Percentiles rank a stretch among this genome's conserved stretches.
phyloP scores from a whole-genome alignment of 2,888 invertebrate species.

The Ophion ellenae region DNA sequence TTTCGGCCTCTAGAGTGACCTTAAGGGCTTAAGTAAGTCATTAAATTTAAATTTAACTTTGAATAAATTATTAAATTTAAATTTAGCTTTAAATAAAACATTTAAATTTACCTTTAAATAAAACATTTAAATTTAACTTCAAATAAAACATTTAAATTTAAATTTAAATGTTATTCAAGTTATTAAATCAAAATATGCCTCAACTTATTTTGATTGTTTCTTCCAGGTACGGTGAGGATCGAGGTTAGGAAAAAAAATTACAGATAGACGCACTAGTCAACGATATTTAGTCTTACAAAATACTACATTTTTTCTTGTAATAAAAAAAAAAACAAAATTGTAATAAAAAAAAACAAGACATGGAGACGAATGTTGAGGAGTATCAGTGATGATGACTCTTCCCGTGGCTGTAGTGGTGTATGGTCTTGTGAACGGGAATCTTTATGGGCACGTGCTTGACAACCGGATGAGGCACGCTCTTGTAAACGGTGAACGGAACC shows the following conservation, averaged over 20 bases:
- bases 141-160: no score
- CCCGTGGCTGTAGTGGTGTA: slow-evolving; percentile 85
- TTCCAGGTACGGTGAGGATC: background rate
- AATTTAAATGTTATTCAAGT: background rate
- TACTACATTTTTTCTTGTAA: background rate
- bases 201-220: background rate
- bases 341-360: slow-evolving; percentile 16
- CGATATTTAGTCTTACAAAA: slow-evolving; percentile 21
- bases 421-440: slow-evolving; percentile 89
- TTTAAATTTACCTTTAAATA: no score
- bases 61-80: no score
- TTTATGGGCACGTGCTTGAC: slow-evolving; percentile 88
- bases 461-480: slow-evolving; percentile 87
- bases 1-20: no score
- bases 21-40: no score
- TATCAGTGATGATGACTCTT: slow-evolving; percentile 37
- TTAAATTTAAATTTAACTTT: no score
- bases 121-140: no score
- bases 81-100: no score
- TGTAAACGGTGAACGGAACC: slow-evolving; percentile 88
- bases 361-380: background rate
- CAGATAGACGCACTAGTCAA: slow-evolving; percentile 42
- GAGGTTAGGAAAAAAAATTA: background rate
- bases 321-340: background rate
- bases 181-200: background rate